Evolutionary conservation across 2,113 vertebrate species (phyloP), one percentile per base, ranked within the genome.

Genomic region (Colaptes auratus): DNA sequence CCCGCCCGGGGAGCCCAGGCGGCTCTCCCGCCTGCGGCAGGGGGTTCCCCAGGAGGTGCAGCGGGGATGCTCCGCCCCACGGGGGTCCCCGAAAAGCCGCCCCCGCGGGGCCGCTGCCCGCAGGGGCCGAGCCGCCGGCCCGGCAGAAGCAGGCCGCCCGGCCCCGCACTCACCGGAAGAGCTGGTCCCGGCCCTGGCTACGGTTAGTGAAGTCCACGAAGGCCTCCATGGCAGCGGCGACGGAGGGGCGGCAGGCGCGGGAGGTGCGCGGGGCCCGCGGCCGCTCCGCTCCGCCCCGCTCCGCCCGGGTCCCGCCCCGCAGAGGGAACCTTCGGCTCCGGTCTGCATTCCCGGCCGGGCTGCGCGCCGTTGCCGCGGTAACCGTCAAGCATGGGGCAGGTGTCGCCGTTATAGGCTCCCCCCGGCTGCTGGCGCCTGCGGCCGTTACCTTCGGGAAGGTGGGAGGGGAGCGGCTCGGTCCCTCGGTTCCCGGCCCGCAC

Each of bases 141-240:
- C 46, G 30, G 30, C 35, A 7, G 10, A 15, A 21, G 24, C 56
- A 30, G 21, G 33, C 31, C 50, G 8, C 21, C 17, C 10, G 72
- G 30, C 70, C 13, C 69, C 23, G 2, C 48, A 94, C 97, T 97
- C 91, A 99, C 99, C 99, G 98, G 95, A 99, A 98, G 72, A 99
- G 81, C 12, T 98, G 98, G 82, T 99, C 99, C 66, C 98, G 98
- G 86, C 99, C 99, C 91, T 98, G 99, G 55, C 97, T 98, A 87
- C 99, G 98, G 96, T 97, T 98, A 53, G 98, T 97, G 90, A 99
- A 97, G 63, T 96, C 97, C 31, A 97, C 95, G 60, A 99, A 97
- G 12, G 95, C 78, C 65, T 99, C 99, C 99, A 99, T 99, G 71
- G 55, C 86, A 39, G 36, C 31, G 27, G 36, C 36, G 9, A 28